Conservation (phyloP, 2,113 vertebrate species). For the Blennius ocellaris region DNA sequence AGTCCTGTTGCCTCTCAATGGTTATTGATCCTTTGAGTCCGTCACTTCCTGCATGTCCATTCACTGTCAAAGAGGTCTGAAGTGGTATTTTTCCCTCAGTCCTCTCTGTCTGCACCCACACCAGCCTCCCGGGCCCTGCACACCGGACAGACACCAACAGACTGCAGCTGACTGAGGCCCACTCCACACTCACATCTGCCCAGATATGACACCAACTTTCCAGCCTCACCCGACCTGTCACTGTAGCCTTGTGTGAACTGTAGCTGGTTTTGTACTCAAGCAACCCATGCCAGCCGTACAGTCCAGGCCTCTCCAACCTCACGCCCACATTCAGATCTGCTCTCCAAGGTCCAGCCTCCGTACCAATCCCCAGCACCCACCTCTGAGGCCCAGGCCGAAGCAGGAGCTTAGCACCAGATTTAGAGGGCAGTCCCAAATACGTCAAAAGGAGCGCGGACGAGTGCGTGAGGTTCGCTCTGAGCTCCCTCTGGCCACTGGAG, state of each 20-base stretch:
- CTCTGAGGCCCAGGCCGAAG: slow-evolving; percentile 44
- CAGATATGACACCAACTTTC: slow-evolving; percentile 65
- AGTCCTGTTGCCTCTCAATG: slow-evolving; percentile 53
- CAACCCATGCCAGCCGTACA: slow-evolving; percentile 38
- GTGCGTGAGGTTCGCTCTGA: slow-evolving; percentile 50
- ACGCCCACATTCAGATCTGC: slow-evolving; percentile 40
- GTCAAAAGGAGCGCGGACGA: slow-evolving; percentile 39
- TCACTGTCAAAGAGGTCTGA: slow-evolving; percentile 49
- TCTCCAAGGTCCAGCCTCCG: slow-evolving; percentile 21
- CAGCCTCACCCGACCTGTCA: slow-evolving; percentile 49
- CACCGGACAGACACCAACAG: slow-evolving; percentile 53
- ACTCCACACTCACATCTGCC: slow-evolving; percentile 29
- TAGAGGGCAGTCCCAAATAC: slow-evolving; percentile 39
- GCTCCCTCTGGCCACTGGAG: slow-evolving; percentile 41
- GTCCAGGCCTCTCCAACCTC: slow-evolving; percentile 43
- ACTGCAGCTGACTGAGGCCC: slow-evolving; percentile 40
- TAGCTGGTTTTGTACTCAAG: slow-evolving; percentile 20
- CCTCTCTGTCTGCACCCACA: slow-evolving; percentile 26
- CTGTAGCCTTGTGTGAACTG: slow-evolving; percentile 17
- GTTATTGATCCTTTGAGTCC: slow-evolving; percentile 49
- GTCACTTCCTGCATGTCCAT: slow-evolving; percentile 47
- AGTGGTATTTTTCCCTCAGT: background rate
- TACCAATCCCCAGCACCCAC: slow-evolving; percentile 25
- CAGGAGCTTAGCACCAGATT: slow-evolving; percentile 47
- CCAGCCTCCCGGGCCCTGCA: slow-evolving; percentile 35